phyloP scores from a whole-genome alignment of 1,140 invertebrate species.

The Leptinotarsa lineolata region DNA sequence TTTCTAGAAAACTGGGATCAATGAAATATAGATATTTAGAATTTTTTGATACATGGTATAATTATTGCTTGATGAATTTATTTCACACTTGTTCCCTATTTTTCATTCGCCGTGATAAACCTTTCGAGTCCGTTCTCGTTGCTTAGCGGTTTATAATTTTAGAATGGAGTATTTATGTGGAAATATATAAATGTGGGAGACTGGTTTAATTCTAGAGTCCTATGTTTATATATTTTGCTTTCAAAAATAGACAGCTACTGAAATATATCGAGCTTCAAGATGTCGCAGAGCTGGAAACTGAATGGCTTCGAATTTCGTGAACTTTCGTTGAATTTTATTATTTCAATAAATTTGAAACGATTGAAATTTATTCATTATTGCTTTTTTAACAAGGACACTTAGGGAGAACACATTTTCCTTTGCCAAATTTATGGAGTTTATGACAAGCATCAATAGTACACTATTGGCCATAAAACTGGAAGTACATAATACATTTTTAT shows the following conservation, averaged over 20 bases:
- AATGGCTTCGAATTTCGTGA: background rate
- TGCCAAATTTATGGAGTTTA: no score
- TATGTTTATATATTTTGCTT: conserved; percentile 5
- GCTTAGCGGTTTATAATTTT: conserved; percentile 2
- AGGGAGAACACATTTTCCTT: no score
- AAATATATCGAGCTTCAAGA: conserved; percentile 19
- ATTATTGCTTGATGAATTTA: background rate
- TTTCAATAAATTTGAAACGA: background rate
- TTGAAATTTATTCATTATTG: no score
- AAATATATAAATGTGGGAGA: conserved; percentile 6
- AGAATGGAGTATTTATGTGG: background rate
- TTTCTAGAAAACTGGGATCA: no score
- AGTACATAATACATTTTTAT: no score
- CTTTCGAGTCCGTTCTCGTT: background rate
- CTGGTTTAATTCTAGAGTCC: conserved; percentile 20
- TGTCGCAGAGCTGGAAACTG: background rate
- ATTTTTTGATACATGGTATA: no score
- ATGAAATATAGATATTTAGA: no score
- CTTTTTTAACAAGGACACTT: no score
- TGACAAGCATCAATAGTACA: no score
- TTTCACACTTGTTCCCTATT: background rate
- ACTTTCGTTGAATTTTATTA: background rate
- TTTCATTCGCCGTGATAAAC: background rate
- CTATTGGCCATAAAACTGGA: no score
- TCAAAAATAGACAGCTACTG: conserved; percentile 21